Evolutionary conservation across 2,113 vertebrate genomes (phyloP).

Genomic region (Mobula hypostoma): DNA sequence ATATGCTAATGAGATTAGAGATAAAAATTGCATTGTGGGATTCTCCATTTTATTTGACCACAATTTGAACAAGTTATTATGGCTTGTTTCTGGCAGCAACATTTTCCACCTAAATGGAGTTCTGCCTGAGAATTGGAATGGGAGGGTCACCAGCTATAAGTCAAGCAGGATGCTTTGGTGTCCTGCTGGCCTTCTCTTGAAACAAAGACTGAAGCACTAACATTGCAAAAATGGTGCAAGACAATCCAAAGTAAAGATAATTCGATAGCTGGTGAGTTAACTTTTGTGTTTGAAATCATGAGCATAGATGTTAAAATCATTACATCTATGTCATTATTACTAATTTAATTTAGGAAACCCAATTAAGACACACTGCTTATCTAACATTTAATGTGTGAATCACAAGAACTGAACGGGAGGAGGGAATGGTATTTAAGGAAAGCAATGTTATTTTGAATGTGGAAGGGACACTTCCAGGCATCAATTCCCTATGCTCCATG

Average conservation of each 20-base stretch:
- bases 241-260: not conserved
- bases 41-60: not conserved
- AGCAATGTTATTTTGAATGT: not conserved
- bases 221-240: not conserved
- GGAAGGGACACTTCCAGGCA: not conserved
- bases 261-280: not conserved
- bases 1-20: not conserved
- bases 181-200: not conserved
- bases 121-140: not conserved
- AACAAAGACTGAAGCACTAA: not conserved
- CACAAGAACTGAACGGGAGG: not conserved
- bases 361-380: not conserved
- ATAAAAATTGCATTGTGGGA: not conserved
- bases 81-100: not conserved
- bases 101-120: not conserved
- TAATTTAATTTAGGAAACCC: constrained; percentile 12
- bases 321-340: not conserved
- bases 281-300: not conserved
- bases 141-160: not conserved
- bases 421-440: constrained; percentile 15
- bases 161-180: not conserved
- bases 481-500: not conserved
- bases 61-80: not conserved
- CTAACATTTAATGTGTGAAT: not conserved
- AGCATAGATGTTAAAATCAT: not conserved